Base-by-base conservation (phyloP, 2,888 invertebrate genomes). In the Caenorhabditis zanzibari region DNA sequence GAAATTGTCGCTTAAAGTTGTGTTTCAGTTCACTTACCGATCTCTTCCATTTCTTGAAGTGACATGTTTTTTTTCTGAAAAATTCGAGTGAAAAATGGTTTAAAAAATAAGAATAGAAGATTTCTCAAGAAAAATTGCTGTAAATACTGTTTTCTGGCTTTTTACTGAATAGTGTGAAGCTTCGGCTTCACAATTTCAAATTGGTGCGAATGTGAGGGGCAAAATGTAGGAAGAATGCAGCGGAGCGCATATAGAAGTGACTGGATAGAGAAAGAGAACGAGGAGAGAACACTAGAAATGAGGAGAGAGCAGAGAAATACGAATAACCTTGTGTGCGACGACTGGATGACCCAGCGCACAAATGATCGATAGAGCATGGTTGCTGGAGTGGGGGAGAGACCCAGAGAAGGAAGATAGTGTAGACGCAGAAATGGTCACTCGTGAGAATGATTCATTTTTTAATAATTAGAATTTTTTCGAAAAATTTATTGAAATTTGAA, bases 301-400 rank as follows among this genome's bases (percentile, higher is more conserved):
- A n/a, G 22, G 38, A 77, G 59, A 24, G 74, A 7, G 49, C 63
- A 63, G 68, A 68, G 32, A 59, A 52, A n/a, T 14, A 26, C 24
- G n/a, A 28, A 54, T 26, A 35, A 1, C 58, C 58, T 58, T 19
- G 54, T 14, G 14, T 14, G 54, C 14, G 44, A 6, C 26, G 63
- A 44, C 14, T 24, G 14, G 14, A 6, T 26, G 14, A 10, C 26
- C 9, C 35, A n/a, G 44, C 22, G 26, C 12, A 47, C n/a, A 47
- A 63, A 28, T 63, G 69, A 73, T 72, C 82, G 76, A 73, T 77
- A 73, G 82, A 68, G 82, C 82, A 72, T 72, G 54, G 24, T 76
- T 82, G 41, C 71, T 54, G 22, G 4, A 4, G 16, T 12, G 19
- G 9, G 1, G 22, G 5, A n/a, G 77, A 77, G 69, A 69, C 77